These are phyloP conservation scores for Pterocles gutturalis DNA, from an alignment of 2,113 vertebrate genomes.

Conservation along the genomic window DNA sequence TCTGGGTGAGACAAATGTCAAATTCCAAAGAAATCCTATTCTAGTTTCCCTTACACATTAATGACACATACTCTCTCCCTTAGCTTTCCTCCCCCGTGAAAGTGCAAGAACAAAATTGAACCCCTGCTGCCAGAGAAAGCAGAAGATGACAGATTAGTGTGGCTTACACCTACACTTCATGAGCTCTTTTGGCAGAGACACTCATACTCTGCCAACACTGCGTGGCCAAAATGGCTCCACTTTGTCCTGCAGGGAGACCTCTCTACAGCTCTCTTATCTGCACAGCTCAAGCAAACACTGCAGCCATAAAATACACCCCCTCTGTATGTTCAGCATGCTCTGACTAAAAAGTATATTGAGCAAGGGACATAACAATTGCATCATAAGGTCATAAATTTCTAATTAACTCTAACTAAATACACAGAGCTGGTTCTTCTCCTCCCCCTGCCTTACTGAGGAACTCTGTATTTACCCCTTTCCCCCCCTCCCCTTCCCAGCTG, in stretches of 20 bases:
- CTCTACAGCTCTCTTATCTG: not conserved
- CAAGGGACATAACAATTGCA: conserved; percentile 42
- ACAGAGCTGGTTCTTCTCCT: conserved; percentile 28
- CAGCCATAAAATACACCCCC: conserved; percentile 4
- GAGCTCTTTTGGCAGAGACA: not conserved
- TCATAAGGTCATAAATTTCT: conserved; percentile 67
- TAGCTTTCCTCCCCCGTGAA: not conserved
- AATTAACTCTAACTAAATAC: conserved; percentile 39
- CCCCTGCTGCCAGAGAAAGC: not conserved
- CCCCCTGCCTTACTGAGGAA: not conserved
- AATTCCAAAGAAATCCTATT: not conserved
- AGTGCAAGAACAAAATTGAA: not conserved
- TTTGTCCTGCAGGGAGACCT: fast-evolving
- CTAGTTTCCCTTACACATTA: not conserved
- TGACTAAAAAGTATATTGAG: conserved; percentile 41
- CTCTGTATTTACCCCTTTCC: not conserved
- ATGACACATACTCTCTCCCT: not conserved
- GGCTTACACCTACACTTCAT: not conserved
- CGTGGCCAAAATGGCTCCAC: not conserved
- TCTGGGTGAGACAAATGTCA: not conserved
- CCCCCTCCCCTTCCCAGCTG: not conserved
- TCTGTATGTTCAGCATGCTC: not conserved
- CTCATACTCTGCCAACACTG: not conserved
- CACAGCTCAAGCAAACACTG: conserved; percentile 27
- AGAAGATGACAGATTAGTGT: not conserved